These are phyloP conservation scores for Hylaeus volcanicus DNA, from an alignment of 1,140 invertebrate species.

Conservation along the genomic window DNA sequence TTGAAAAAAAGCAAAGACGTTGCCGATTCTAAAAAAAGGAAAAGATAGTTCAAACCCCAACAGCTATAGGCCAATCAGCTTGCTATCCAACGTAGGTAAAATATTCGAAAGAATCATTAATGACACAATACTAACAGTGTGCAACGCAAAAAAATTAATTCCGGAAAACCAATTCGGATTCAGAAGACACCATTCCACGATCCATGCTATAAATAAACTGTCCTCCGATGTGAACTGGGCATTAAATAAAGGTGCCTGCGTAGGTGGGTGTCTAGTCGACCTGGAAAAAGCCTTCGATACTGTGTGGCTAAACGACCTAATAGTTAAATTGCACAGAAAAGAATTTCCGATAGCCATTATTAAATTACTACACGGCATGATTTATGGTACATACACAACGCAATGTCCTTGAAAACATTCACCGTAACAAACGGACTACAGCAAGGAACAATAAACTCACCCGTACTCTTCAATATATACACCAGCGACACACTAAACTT, in stretches of 20 bases:
- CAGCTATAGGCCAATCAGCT: slow-evolving; percentile 70
- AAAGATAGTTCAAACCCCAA: slow-evolving; percentile 4
- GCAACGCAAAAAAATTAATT: slow-evolving; percentile 48
- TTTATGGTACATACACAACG: background rate
- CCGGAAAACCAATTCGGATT: slow-evolving; percentile 1
- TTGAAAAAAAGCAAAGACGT: slow-evolving; percentile 69
- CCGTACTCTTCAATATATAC: slow-evolving; percentile 43
- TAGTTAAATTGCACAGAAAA: too few relatives aligned
- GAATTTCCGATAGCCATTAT: background rate
- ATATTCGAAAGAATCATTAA: slow-evolving; percentile 58
- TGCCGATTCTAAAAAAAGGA: slow-evolving; percentile 62
- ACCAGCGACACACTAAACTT: slow-evolving; percentile 15
- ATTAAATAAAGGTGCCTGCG: background rate
- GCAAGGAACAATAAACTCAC: slow-evolving; percentile 26
- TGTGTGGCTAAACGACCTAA: background rate
- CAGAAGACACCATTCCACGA: background rate
- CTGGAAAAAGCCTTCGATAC: background rate
- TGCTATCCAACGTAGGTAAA: slow-evolving; percentile 64
- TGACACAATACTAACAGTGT: slow-evolving; percentile 9
- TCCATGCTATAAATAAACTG: background rate
- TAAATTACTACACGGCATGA: background rate
- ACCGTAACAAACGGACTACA: background rate
- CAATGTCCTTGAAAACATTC: background rate
- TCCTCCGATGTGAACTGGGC: background rate
- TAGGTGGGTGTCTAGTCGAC: background rate